A percentile compares a stretch with the other conserved stretches of the same genome.
Conservation (phyloP, 2,797 vertebrate genomes). For the Pseudochaenichthys georgianus region DNA sequence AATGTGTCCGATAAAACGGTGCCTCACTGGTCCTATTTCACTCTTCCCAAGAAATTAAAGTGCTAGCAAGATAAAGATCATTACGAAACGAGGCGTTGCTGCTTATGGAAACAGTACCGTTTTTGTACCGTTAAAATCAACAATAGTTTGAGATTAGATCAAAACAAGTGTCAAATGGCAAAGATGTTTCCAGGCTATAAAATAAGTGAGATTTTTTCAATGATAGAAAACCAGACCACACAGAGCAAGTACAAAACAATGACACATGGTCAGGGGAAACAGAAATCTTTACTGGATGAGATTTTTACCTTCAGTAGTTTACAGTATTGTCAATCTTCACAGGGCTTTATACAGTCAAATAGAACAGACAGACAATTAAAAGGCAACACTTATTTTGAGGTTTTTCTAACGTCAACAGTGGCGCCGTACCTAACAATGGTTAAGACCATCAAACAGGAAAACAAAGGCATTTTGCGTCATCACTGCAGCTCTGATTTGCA, state of each 20-base stretch:
- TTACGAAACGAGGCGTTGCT: no score
- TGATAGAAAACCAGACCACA: not conserved
- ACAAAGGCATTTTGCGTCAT: conserved; percentile 17
- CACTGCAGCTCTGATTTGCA: conserved; percentile 28
- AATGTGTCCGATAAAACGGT: no score
- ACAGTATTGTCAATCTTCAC: conserved; percentile 41
- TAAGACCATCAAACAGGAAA: conserved; percentile 12
- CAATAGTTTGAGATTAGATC: not conserved
- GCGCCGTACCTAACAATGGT: conserved; percentile 15
- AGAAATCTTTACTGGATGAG: conserved; percentile 58
- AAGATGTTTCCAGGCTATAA: not conserved
- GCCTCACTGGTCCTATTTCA: no score
- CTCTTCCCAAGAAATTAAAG: no score
- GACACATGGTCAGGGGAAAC: conserved; percentile 19
- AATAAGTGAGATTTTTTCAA: not conserved
- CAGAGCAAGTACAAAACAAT: conserved; percentile 9
- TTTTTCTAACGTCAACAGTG: conserved; percentile 4
- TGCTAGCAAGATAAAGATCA: no score
- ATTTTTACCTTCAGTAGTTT: conserved; percentile 38
- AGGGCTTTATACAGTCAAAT: conserved; percentile 24
- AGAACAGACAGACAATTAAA: conserved; percentile 25
- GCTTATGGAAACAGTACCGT: no score
- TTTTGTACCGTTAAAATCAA: no score
- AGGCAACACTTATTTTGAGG: conserved; percentile 5
- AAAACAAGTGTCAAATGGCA: not conserved